Base-by-base conservation (phyloP, 2,888 invertebrate genomes). In the Suillia variegata region DNA sequence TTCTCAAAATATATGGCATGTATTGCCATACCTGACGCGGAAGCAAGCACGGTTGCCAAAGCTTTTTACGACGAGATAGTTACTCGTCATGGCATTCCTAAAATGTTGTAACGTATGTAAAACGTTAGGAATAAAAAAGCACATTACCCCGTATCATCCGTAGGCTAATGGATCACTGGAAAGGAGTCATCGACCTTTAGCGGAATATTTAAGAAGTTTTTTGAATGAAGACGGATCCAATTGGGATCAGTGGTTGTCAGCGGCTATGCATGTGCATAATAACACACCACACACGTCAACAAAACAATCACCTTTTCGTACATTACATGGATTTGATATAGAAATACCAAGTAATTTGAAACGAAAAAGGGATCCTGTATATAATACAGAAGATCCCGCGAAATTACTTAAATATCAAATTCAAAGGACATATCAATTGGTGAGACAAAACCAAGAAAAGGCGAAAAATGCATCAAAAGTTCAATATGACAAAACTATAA, bases 241-340 rank as follows among this genome's bases (percentile, higher is more conserved):
- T 22, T 62, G 62, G 64, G 64, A 63, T 13, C 58, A 64, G 22
- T 61, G 51, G 49, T 22, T 61, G 5, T 10, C 49, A 6, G 20
- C 38, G 13, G 59, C 59, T 1, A 54, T 58, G 54, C 60, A 58
- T 24, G 61, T 61, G 2, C 57, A 59, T 8, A 56, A 54, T 24
- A 59, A 57, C 22, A 34, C 20, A 6, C 18, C 49, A 12, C 52
- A 56, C n/a, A 22, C 48, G 1, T 24, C 54, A 5, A 52, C 59
- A 1, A 47, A 58, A 51, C 26, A 60, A 15, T 58, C 56, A 5
- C 61, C 64, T 10, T 53, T 60, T 20, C 50, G 52, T n/a, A 42
- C 48, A 15, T n/a, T 58, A 18, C 58, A 50, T 31, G 62, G 60
- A 1, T 60, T 63, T 17, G 31, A 49, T 17, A 22, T 42, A 4